Percentiles rank a stretch among this genome's conserved stretches.
phyloP scores from a whole-genome alignment of 2,888 invertebrate genomes.

The Pecten maximus region DNA sequence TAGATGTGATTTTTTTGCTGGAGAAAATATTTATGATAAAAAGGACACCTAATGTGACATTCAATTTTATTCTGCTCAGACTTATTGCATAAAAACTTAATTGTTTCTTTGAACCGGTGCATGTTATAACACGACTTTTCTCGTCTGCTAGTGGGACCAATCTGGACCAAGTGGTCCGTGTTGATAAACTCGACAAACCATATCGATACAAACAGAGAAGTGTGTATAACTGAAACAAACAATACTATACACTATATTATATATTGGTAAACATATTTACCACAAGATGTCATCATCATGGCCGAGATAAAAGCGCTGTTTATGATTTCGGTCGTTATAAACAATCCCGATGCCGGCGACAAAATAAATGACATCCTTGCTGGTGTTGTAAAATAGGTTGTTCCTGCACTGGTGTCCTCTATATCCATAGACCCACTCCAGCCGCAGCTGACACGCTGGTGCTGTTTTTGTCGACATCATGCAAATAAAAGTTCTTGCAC shows the following conservation, averaged over 20 bases:
- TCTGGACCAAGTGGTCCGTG: not conserved
- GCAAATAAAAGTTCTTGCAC: conserved; percentile 1
- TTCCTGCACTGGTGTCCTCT: conserved; percentile 83
- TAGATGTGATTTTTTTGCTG: no score
- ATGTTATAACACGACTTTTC: not conserved
- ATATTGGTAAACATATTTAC: conserved; percentile 65
- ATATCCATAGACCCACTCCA: conserved; percentile 84
- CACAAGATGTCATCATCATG: conserved; percentile 83
- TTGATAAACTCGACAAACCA: not conserved
- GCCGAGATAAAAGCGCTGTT: conserved; percentile 82
- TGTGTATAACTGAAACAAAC: not conserved
- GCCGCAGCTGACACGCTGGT: conserved; percentile 79
- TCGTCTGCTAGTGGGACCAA: not conserved
- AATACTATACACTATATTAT: not conserved
- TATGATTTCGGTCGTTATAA: conserved; percentile 79
- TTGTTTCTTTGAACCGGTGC: not conserved
- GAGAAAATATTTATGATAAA: no score
- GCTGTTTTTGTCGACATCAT: conserved; percentile 77
- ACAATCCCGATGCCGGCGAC: conserved; percentile 83
- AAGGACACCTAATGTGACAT: not conserved
- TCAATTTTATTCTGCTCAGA: not conserved
- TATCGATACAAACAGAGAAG: not conserved
- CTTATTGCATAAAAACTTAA: not conserved
- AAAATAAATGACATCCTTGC: conserved; percentile 82
- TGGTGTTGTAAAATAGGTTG: conserved; percentile 81